Base-by-base conservation (phyloP, 2,888 invertebrate genomes). In the Sesia apiformis region DNA sequence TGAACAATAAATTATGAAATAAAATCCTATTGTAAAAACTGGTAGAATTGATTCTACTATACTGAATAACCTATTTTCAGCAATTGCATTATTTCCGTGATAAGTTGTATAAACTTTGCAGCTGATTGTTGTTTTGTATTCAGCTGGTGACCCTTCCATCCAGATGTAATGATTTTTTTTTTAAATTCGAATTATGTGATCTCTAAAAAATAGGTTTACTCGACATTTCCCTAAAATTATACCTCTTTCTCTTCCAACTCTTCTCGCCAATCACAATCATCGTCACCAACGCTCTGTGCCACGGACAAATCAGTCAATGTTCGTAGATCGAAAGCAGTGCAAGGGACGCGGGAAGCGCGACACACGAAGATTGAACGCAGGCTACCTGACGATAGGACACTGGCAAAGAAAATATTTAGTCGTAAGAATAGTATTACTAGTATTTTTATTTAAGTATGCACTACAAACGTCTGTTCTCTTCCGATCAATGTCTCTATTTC, bases 171-270 rank as follows among this genome's bases (percentile, higher is more conserved):
- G 3, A 23, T 23, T 23, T 2, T 23, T 23, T 23, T 23, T 23
- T 23, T 23, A 23, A 23, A 23, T 23, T 23, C 23, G 23, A 23
- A 23, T 23, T 23, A 2, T 23, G 23, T 23, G 23, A 23, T 23
- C 23, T 2, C 23, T 23, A 2, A 23, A n/a, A 23, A 23, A 23
- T 23, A 23, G 23, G 2, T 23, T 23, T 23, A 23, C 23, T 23
- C 23, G 23, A 23, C 23, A 23, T 23, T 23, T 23, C 23, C 23
- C 23, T 23, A 23, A 23, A 23, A 23, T 1, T 23, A 23, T 55
- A 89, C 90, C 81, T 91, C 84, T 50, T 89, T 83, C 1, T 69
- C 66, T 3, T 85, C 79, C 52, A 93, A 61, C 58, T 90, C 84
- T 49, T 59, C 63, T 1, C 43, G 54, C 84, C 84, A 90, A 59